Evolutionary conservation across 2,888 invertebrate species (phyloP), one percentile per base, ranked within the genome.

Genomic region (Hypomecis punctinalis): DNA sequence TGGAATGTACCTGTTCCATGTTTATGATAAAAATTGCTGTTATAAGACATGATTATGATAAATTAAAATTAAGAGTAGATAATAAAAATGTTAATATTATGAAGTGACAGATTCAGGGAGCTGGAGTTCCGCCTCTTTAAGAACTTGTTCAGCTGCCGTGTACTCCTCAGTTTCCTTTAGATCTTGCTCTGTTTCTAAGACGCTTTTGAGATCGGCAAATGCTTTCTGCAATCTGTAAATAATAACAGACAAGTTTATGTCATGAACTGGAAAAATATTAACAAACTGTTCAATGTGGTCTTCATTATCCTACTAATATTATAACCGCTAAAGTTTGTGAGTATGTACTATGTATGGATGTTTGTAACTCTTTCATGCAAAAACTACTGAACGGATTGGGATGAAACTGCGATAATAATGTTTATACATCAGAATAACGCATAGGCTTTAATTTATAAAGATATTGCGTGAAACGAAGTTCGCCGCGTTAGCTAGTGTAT

Each of bases 131-230:
- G 96, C 95, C 65, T 96, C 96, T 74, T 94, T 94, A 5, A 98
- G 84, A 10, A 95, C 91, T 84, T 94, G 93, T 66, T 94, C 79
- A 0, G 98, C 98, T 7, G 95, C 89, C 37, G 86, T 81, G 77
- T 96, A 98, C 66, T 96, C 96, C 78, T 95, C 96, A 13, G 94
- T 86, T 69, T 96, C 96, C 79, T 95, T 94, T n/a, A 98, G 94
- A 79, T 98, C 97, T 80, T 94, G 91, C 83, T 98, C 98, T 1
- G 94, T 94, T 64, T 96, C 95, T 63, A 98, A 81, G 58, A 96
- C 94, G 53, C 93, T 94, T 80, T 96, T 95, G 52, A 98, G 94
- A 68, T 98, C 97, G 46, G 95, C 94, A 76, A 93, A 95, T 46
- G 98, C 98, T 86, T 96, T 96, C 48, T 93, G 93, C 68, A 96